Percentiles rank a stretch among this genome's conserved stretches.
Evolutionary conservation across 2,113 vertebrate genomes (phyloP).

Genomic region (Phalacrocorax brasilianus): DNA sequence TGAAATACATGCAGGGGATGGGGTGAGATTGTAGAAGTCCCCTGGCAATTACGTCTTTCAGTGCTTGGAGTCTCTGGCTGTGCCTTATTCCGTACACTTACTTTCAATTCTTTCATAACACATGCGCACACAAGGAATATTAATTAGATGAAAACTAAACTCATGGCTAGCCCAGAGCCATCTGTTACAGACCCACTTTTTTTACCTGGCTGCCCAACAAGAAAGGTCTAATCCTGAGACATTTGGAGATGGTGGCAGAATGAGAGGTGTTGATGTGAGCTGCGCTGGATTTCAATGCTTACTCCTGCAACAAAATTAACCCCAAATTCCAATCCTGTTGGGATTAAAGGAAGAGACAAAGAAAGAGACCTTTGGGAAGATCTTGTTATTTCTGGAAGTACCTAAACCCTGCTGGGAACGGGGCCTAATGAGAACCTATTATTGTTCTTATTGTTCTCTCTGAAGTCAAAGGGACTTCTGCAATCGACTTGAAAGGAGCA

Average conservation of each 20-base stretch:
- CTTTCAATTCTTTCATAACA: slow-evolving; percentile 10
- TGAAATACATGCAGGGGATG: neutral
- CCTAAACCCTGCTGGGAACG: slow-evolving; percentile 52
- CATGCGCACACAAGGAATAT: neutral
- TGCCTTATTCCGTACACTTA: neutral
- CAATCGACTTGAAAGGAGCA: slow-evolving; percentile 61
- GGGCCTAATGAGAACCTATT: slow-evolving; percentile 62
- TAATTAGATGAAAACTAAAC: slow-evolving; percentile 33
- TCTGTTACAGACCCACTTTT: slow-evolving; percentile 1
- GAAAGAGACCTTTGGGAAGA: slow-evolving; percentile 60
- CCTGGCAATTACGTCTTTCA: neutral
- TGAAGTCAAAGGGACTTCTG: slow-evolving; percentile 55
- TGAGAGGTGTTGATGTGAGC: slow-evolving; percentile 36
- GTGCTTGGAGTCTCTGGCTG: neutral
- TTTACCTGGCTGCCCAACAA: slow-evolving; percentile 45
- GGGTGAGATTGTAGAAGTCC: neutral
- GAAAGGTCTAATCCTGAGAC: slow-evolving; percentile 17
- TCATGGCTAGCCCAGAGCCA: neutral
- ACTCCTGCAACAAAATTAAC: slow-evolving; percentile 50
- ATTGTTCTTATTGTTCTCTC: slow-evolving; percentile 55
- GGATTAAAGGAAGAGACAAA: slow-evolving; percentile 60
- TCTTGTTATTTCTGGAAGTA: slow-evolving; percentile 67
- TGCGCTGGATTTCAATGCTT: slow-evolving; percentile 4
- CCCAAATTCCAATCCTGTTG: slow-evolving; percentile 34
- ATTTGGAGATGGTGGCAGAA: neutral